Evolutionary conservation across 1,140 invertebrate species (phyloP).

Genomic region (Diploscapter pachys): DNA sequence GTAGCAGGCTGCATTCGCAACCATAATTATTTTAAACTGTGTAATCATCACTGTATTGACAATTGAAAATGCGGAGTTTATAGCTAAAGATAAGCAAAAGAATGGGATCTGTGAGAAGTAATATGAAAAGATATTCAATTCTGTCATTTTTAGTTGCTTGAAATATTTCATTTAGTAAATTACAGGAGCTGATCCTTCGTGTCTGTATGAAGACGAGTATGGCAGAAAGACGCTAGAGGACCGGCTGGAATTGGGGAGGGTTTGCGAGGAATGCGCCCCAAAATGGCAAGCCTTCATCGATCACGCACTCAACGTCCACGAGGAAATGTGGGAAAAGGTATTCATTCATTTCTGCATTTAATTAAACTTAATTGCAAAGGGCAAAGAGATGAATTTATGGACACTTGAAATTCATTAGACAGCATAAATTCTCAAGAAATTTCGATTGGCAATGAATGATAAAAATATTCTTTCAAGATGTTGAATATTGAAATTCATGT

Average conservation of each 20-base stretch:
- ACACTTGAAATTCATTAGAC: constrained; percentile 23
- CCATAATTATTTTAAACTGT: no score
- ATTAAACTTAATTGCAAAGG: constrained; percentile 20
- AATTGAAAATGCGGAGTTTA: no score
- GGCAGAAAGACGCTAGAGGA: constrained; percentile 43
- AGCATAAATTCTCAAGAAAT: constrained; percentile 4
- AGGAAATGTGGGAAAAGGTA: constrained; percentile 33
- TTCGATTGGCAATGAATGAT: no score
- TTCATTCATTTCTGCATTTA: constrained; percentile 19
- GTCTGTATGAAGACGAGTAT: constrained; percentile 42
- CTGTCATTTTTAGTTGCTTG: neutral
- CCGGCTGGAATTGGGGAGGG: constrained; percentile 27
- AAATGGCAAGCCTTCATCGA: constrained; percentile 35
- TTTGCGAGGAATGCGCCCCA: constrained; percentile 21
- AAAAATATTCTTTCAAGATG: no score
- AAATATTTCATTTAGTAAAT: neutral
- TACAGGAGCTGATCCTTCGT: constrained; percentile 43
- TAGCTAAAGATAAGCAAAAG: no score
- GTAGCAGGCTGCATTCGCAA: no score
- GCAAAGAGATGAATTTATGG: constrained; percentile 11
- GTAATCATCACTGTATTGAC: no score
- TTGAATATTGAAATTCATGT: no score
- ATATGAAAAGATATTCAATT: neutral
- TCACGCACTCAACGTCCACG: constrained; percentile 31
- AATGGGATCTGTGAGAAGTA: no score